Percentiles rank a stretch among this genome's conserved stretches.
These are phyloP conservation scores for Papilio elwesi DNA, from an alignment of 2,888 invertebrate genomes.

Conservation along the genomic window DNA sequence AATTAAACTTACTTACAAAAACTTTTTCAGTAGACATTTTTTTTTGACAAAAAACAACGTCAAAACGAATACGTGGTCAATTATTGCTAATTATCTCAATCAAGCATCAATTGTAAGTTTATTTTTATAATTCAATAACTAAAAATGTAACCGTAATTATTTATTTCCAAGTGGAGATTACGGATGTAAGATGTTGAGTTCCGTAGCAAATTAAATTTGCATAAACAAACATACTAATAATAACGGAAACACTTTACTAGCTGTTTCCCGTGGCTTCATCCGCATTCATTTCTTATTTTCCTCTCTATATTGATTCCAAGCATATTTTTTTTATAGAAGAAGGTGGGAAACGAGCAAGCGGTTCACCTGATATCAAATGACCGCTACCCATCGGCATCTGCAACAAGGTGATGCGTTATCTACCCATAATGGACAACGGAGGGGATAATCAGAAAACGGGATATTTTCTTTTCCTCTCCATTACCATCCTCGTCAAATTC, in stretches of 20 bases:
- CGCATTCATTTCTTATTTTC: no score
- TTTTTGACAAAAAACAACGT: constrained; percentile 4
- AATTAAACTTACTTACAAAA: not conserved
- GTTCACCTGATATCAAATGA: no score
- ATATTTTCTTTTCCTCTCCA: no score
- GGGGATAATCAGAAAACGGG: no score
- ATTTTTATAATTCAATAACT: not conserved
- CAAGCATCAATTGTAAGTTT: constrained; percentile 15
- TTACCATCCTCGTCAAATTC: no score
- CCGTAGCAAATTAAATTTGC: not conserved
- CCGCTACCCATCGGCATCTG: no score
- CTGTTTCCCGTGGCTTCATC: not conserved
- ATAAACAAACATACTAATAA: not conserved
- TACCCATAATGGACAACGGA: no score
- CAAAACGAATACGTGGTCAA: not conserved
- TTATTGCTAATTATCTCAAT: constrained; percentile 15
- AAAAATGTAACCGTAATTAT: not conserved
- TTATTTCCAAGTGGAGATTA: constrained; percentile 5
- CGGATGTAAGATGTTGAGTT: not conserved
- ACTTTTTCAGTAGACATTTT: constrained; percentile 6
- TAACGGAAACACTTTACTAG: no score
- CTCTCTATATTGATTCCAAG: no score
- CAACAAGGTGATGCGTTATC: no score
- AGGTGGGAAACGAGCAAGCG: no score
- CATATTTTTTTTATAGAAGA: no score